A percentile compares a stretch with the other conserved stretches of the same genome.
Conservation (phyloP, 1,140 invertebrate species). For the Macrobrachium nipponense region DNA sequence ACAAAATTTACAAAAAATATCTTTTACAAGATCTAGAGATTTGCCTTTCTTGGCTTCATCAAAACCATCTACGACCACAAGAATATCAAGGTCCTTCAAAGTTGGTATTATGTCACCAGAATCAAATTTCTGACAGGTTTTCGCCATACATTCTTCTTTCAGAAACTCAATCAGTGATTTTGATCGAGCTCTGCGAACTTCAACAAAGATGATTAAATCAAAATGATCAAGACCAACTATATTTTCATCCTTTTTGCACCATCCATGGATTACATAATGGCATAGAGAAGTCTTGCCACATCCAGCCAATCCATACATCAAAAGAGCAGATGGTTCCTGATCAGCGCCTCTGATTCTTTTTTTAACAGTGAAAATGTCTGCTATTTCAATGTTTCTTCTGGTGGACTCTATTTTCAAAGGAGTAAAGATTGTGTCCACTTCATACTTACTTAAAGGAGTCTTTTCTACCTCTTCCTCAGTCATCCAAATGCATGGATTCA, state of each 20-base stretch:
- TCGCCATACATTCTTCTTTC: neutral
- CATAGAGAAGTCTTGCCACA: constrained; percentile 21
- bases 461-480: neutral
- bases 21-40: neutral
- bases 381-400: neutral
- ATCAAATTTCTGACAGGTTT: neutral
- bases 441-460: neutral
- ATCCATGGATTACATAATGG: neutral
- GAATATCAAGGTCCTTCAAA: neutral
- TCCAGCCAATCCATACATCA: neutral
- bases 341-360: neutral
- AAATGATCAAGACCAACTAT: neutral
- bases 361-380: neutral
- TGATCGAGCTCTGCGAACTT: neutral
- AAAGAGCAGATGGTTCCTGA: neutral
- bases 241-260: neutral
- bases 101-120: neutral
- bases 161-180: neutral
- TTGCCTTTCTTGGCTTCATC: constrained; percentile 2
- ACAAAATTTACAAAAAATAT: neutral
- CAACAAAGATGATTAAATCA: constrained; percentile 5
- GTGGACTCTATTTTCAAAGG: constrained; percentile 7
- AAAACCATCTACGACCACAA: constrained; percentile 14
- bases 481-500: constrained; percentile 1
- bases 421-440: constrained; percentile 13